phyloP scores from a whole-genome alignment of 2,888 invertebrate genomes.

The Itoplectis maculator region DNA sequence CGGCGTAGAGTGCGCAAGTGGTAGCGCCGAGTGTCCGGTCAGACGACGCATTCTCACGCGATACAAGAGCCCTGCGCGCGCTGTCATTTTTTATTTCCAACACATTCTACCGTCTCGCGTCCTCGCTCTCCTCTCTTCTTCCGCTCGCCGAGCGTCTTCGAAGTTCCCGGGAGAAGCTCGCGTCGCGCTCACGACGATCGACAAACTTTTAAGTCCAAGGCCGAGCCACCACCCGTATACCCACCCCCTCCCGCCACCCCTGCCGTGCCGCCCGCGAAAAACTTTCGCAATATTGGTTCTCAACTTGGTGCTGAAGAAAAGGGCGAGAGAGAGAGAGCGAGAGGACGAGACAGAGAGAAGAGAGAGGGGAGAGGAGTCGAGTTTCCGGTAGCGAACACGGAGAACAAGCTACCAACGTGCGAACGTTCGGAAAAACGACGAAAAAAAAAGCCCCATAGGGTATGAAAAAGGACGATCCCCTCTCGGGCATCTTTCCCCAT shows the following conservation, averaged over 20 bases:
- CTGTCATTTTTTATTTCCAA: not conserved
- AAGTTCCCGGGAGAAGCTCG: conserved; percentile 28
- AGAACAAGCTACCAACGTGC: conserved; percentile 51
- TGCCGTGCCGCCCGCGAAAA: conserved; percentile 66
- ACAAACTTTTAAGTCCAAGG: conserved; percentile 72
- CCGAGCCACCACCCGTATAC: too few relatives aligned
- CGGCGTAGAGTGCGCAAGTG: conserved; percentile 18
- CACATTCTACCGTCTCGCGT: not conserved
- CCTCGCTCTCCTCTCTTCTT: conserved; percentile 12
- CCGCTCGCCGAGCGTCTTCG: conserved; percentile 12
- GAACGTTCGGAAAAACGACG: conserved; percentile 6
- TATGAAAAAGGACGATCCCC: conserved; percentile 9
- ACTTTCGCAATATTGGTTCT: conserved; percentile 80
- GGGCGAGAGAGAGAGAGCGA: too few relatives aligned
- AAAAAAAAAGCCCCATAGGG: not conserved
- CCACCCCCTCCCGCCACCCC: too few relatives aligned
- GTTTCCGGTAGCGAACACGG: not conserved
- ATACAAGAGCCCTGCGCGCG: not conserved
- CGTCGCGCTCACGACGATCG: conserved; percentile 40
- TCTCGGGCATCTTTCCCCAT: too few relatives aligned
- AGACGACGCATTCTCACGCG: conserved; percentile 33
- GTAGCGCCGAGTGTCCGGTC: conserved; percentile 32
- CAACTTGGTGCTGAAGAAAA: conserved; percentile 21
- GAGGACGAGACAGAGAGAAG: conserved; percentile 48
- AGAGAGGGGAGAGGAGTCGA: conserved; percentile 53